Percentiles rank a stretch among this genome's conserved stretches.
Conservation (phyloP, 2,797 vertebrate genomes). For the Leptatherina wallacei region DNA sequence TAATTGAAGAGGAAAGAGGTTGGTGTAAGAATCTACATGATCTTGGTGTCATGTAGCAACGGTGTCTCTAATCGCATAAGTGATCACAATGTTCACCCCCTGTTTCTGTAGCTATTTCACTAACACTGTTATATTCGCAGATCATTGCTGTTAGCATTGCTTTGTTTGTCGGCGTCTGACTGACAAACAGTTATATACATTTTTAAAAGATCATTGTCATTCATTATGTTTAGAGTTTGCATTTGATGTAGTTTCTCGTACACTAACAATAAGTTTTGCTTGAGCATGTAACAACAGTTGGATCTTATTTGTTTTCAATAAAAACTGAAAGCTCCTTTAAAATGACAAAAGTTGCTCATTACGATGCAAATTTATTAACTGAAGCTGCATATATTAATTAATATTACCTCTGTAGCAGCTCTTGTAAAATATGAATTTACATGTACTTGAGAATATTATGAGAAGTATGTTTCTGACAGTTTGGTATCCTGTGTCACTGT, state of each 20-base stretch:
- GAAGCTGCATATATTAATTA: conserved; percentile 31
- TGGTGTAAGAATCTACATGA: conserved; percentile 77
- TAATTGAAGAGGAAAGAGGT: conserved; percentile 95
- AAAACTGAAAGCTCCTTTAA: background rate
- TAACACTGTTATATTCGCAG: conserved; percentile 20
- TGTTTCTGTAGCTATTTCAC: conserved; percentile 27
- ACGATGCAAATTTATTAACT: background rate
- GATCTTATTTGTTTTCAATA: background rate
- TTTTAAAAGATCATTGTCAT: conserved; percentile 7
- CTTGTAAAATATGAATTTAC: background rate
- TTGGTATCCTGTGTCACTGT: conserved; percentile 25
- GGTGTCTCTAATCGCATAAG: conserved; percentile 13
- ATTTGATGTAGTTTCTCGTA: conserved; percentile 9
- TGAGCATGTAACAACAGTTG: conserved; percentile 11
- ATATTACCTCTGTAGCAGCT: conserved; percentile 10
- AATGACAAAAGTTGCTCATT: background rate
- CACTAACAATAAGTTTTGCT: conserved; percentile 34
- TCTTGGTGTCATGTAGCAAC: conserved; percentile 34
- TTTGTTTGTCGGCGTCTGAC: conserved; percentile 18
- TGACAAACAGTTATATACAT: conserved; percentile 24
- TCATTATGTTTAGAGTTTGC: background rate
- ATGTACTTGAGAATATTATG: conserved; percentile 4
- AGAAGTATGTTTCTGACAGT: background rate
- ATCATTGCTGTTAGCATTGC: conserved; percentile 9
- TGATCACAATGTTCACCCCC: background rate